phyloP scores from a whole-genome alignment of 2,888 invertebrate genomes.

The Siphlonurus alternatus region DNA sequence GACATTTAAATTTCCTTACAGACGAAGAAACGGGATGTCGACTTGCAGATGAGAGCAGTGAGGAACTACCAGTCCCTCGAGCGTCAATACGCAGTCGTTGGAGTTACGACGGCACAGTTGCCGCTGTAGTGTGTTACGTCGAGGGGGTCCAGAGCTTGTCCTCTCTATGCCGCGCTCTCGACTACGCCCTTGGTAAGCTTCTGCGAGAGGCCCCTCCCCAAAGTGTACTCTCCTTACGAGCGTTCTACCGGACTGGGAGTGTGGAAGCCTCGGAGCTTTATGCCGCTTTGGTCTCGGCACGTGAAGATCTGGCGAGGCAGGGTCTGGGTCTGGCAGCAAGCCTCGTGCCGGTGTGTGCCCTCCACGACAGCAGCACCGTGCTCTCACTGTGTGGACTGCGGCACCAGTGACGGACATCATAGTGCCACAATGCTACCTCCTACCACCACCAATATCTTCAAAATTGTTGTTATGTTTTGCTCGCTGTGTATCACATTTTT shows the following conservation, averaged over 20 bases:
- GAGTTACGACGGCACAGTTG: conserved; percentile 78
- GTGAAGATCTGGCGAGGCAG: neutral
- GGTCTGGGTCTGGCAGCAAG: conserved; percentile 25
- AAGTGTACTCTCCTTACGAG: neutral
- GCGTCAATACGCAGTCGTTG: conserved; percentile 70
- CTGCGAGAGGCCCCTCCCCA: neutral
- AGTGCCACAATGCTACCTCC: neutral
- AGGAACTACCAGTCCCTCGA: conserved; percentile 26
- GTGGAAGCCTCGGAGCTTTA: neutral
- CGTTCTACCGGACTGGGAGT: neutral
- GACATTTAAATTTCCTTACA: too few relatives aligned
- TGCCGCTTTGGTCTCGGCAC: neutral
- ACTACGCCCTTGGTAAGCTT: neutral
- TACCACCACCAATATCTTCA: too few relatives aligned
- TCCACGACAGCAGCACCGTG: conserved; percentile 67
- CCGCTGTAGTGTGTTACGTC: conserved; percentile 62
- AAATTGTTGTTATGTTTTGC: neutral
- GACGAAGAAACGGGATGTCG: conserved; percentile 85
- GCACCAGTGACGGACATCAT: conserved; percentile 36
- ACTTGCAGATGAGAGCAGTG: conserved; percentile 47
- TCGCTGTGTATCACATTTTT: too few relatives aligned
- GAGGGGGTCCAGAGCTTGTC: neutral
- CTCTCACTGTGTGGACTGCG: conserved; percentile 68
- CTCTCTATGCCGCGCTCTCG: neutral
- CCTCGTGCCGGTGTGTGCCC: conserved; percentile 58